Evolutionary conservation across 2,113 vertebrate species (phyloP).

Genomic region (Ramphastos sulfuratus): DNA sequence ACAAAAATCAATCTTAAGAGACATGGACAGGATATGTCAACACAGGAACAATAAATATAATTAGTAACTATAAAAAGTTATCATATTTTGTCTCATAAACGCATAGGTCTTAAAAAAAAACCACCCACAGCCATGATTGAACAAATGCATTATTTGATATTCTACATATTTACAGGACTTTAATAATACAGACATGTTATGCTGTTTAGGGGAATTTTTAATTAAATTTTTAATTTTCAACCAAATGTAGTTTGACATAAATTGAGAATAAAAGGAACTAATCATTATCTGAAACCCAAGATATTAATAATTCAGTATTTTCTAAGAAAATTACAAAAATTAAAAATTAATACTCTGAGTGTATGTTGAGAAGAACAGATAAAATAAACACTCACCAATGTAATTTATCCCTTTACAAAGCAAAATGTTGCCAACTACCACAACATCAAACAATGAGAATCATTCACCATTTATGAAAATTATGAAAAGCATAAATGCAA

Average conservation of each 20-base stretch:
- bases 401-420: background rate
- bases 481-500: background rate
- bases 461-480: background rate
- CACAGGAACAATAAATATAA: background rate
- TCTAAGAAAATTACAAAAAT: background rate
- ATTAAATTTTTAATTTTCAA: background rate
- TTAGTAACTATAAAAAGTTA: background rate
- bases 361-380: background rate
- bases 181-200: background rate
- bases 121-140: background rate
- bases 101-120: background rate
- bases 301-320: background rate
- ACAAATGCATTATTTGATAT: background rate
- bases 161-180: background rate
- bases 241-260: background rate
- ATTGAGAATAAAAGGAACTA: background rate
- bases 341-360: background rate
- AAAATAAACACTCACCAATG: background rate
- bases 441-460: background rate
- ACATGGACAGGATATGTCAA: accelerated
- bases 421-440: background rate
- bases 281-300: background rate
- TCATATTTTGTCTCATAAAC: background rate
- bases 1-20: background rate
- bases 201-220: background rate